These are phyloP conservation scores for Siniperca undulata DNA, from an alignment of 2,797 vertebrate species.

Conservation along the genomic window DNA sequence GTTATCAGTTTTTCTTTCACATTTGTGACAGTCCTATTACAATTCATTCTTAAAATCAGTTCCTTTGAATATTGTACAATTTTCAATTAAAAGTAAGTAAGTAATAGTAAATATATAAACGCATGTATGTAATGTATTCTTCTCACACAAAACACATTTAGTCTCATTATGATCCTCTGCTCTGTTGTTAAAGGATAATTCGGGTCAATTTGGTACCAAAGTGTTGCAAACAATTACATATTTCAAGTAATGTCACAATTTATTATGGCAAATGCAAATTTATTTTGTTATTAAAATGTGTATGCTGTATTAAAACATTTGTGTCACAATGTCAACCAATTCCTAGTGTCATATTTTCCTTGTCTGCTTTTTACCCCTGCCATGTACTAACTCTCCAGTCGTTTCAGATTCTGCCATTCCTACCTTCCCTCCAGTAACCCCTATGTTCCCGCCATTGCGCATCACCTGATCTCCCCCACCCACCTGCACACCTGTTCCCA, in stretches of 20 bases:
- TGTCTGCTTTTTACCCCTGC: neutral
- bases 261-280: slow-evolving; percentile 14
- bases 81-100: slow-evolving; percentile 22
- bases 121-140: slow-evolving; percentile 1
- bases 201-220: slow-evolving; percentile 3
- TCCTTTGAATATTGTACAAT: slow-evolving; percentile 9
- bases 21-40: slow-evolving; percentile 42
- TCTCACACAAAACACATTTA: slow-evolving; percentile 14
- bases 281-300: slow-evolving; percentile 42
- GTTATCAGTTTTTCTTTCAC: slow-evolving; percentile 46
- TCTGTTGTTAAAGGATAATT: slow-evolving; percentile 31
- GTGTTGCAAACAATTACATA: slow-evolving; percentile 6
- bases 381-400: no score
- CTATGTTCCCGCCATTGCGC: no score
- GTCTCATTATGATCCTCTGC: slow-evolving; percentile 15
- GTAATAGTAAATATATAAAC: neutral
- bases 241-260: slow-evolving; percentile 15
- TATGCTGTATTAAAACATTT: slow-evolving; percentile 47
- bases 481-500: neutral
- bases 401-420: no score
- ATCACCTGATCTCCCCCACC: no score
- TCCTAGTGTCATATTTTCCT: neutral
- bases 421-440: no score
- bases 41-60: slow-evolving; percentile 20
- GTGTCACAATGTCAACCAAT: neutral